Base-by-base conservation (phyloP, 35 echinoderm and acorn worm genomes). In the Anneissia japonica region DNA sequence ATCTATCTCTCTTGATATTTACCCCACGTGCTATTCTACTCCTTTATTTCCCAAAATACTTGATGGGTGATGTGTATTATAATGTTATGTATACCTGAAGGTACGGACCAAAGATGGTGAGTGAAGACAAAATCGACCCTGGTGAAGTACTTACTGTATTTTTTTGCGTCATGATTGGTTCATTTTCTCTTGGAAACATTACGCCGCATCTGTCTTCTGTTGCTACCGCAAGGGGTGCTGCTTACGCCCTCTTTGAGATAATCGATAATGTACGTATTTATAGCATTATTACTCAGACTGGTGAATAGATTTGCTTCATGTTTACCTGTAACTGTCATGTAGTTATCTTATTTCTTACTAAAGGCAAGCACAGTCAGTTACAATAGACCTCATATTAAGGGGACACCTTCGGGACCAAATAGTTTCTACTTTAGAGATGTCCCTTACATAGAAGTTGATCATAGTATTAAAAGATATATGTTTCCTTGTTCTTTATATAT, bases 131-230 rank as follows among this genome's bases (percentile, higher is more conserved):
- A 39, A 87, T 96, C 14, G 79, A 76, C 0, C 90, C 90, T 35
- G 93, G 93, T 40, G 86, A 91, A n/a, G 93, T 91, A 13, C 79
- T 96, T 38, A 96, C 89, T 0, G 93, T 96, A 35, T 96, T 96
- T 74, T 96, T 96, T 74, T 96, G 93, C 40, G 82, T 96, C 36
- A 96, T 96, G 93, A 96, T 96, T 96, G 93, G 93, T 75, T 96
- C 93, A 16, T 91, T 96, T 74, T 96, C 93, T 30, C 87, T 96
- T 43, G 87, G 93, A 16, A 89, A 91, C 82, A 91, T 91, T 81
- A 82, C 81, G 14, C 93, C 93, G 33, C 77, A 90, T 21, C 79
- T 96, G 13, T 88, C 86, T 32, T 89, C 82, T n/a, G 93, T 96
- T 30, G 86, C 93, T 7, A 91, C 93, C 23, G 93, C 86, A 4